phyloP scores from a whole-genome alignment of 2,797 vertebrate genomes.

The Xiphorhynchus erythropygius region DNA sequence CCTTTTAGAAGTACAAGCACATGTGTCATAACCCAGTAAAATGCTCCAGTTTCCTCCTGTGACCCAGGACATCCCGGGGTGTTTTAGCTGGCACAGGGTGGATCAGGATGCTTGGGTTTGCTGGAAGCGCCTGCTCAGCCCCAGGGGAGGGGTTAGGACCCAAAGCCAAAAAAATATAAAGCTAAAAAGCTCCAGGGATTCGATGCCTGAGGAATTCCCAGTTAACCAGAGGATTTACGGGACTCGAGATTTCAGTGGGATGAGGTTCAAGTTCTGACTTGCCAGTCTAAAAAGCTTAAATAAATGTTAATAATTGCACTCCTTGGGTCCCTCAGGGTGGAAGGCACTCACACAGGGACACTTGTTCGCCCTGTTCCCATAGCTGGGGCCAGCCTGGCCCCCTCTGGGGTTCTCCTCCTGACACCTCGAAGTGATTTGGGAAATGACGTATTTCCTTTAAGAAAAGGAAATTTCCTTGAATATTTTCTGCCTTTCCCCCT shows the following conservation, averaged over 20 bases:
- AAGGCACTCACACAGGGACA: rapidly evolving
- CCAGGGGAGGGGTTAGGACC: background rate
- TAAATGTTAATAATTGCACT: background rate
- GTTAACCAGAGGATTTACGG: background rate
- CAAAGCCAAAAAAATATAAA: background rate
- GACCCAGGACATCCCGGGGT: background rate
- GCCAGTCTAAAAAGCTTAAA: background rate
- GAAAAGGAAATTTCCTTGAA: background rate
- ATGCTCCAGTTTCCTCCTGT: background rate
- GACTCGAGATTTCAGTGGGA: background rate
- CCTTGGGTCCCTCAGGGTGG: background rate
- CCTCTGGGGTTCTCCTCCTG: background rate
- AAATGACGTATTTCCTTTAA: background rate
- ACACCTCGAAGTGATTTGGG: background rate
- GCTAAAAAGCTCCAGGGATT: background rate
- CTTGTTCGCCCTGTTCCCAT: background rate
- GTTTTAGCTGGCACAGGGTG: background rate
- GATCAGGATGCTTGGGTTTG: rapidly evolving
- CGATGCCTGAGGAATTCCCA: background rate
- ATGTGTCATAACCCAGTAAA: background rate
- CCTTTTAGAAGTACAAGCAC: background rate
- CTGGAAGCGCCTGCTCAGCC: background rate
- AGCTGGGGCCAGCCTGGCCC: background rate
- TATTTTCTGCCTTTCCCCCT: background rate
- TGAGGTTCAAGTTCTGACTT: background rate